Conservation (phyloP, 2,888 invertebrate species). For the Leucophenga montana region DNA sequence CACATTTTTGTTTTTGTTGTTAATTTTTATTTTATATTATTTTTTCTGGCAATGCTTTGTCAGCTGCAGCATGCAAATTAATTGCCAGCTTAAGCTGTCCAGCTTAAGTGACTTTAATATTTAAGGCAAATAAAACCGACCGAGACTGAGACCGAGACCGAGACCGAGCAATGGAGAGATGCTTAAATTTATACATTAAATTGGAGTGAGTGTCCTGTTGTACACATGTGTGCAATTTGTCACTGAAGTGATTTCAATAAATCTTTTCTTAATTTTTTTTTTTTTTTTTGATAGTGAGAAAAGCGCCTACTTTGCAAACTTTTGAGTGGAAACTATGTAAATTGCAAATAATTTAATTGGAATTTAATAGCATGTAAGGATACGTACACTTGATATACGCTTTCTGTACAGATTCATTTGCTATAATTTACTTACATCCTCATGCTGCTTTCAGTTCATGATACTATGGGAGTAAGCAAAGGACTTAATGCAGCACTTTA, state of each 20-base stretch:
- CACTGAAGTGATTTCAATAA: constrained; percentile 12
- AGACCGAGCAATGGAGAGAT: no score
- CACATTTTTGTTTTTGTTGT: constrained; percentile 5
- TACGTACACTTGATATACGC: no score
- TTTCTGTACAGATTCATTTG: no score
- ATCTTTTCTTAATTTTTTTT: constrained; percentile 9
- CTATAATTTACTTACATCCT: no score
- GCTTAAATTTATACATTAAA: no score
- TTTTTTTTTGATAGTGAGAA: neutral
- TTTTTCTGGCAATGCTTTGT: neutral
- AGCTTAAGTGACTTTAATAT: constrained; percentile 16
- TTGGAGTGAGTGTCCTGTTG: neutral
- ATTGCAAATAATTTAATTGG: neutral
- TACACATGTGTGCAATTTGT: neutral
- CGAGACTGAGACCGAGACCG: no score
- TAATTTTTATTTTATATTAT: neutral
- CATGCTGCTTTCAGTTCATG: neutral
- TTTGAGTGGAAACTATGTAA: neutral
- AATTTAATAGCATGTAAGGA: no score
- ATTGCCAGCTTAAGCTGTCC: constrained; percentile 21
- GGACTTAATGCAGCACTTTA: no score
- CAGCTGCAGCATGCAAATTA: constrained; percentile 19
- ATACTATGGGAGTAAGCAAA: no score
- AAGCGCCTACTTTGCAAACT: neutral
- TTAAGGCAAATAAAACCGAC: constrained; percentile 13